Evolutionary conservation across 1,140 invertebrate genomes (phyloP), one percentile per base, ranked within the genome.

Genomic region (Cecropterus lyciades): DNA sequence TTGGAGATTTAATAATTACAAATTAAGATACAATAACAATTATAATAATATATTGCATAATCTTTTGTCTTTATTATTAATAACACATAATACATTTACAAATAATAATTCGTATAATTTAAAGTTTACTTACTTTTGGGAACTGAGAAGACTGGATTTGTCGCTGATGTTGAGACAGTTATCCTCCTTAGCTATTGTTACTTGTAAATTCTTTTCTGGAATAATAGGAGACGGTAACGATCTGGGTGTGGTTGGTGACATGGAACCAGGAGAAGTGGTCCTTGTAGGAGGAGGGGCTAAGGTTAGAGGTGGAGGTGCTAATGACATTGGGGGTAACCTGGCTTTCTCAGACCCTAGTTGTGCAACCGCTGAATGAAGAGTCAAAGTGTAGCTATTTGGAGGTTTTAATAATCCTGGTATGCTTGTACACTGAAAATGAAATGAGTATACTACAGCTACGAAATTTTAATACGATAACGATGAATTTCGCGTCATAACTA

Each of bases 341-440:
- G 89, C 87, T 65, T 92, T 89, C 24, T 92, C 89, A 48, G 91
- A 73, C 11, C 85, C 82, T 37, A 92, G 78, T 63, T 92, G 89
- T 10, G 88, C 86, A 52, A 86, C 82, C 3, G 86, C 89, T 2
- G 91, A 92, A 55, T 92, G 91, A 0, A 93, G 74, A 2, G 92
- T 92, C 43, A 93, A 43, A 0, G 91, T 91, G 55, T 92, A 93
- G 62, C 91, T 93, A 66, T 93, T 93, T 30, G 94, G 94, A 30
- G 94, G 94, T 78, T 94, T 95, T 27, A 95, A 73, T 24, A 94
- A 80, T 3, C 93, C 93, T 53, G 93, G 93, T 77, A 93, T 93
- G 74, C 93, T 94, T 52, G 87, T 75, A 66, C 88, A 92, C 92
- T 93, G 84, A 16, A 89, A 93, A 56, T 8, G 71, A 64, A 64